A percentile compares a stretch with the other conserved stretches of the same genome.
Conservation (phyloP, 2,888 invertebrate species). For the Yponomeuta cagnagella region DNA sequence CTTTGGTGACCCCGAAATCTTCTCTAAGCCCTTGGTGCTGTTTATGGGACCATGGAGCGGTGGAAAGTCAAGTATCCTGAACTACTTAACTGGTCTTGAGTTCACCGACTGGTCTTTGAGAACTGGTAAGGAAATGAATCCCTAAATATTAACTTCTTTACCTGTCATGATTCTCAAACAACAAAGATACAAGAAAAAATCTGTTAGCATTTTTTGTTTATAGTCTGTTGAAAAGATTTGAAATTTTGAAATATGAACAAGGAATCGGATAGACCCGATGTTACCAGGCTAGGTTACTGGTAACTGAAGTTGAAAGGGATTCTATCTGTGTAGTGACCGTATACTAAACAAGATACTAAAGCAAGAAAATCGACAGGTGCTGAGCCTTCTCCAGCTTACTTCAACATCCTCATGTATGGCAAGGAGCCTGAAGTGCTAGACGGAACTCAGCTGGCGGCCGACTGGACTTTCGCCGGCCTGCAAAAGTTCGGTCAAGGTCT, state of each 20-base stretch:
- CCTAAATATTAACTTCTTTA: no score
- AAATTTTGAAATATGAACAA: no score
- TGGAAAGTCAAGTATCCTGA: slow-evolving; percentile 95
- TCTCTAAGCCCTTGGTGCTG: slow-evolving; percentile 92
- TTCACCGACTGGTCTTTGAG: slow-evolving; percentile 87
- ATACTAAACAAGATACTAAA: no score
- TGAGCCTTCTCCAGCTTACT: slow-evolving; percentile 94
- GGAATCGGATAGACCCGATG: no score
- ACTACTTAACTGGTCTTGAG: slow-evolving; percentile 92
- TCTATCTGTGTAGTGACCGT: no score
- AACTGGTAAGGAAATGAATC: slow-evolving; percentile 79
- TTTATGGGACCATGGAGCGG: slow-evolving; percentile 98
- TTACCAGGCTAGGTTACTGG: no score
- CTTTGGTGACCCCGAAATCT: slow-evolving; percentile 95
- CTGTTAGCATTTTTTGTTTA: no score
- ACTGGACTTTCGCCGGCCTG: slow-evolving; percentile 94
- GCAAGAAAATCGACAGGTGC: slow-evolving; percentile 78
- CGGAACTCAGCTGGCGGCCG: slow-evolving; percentile 95
- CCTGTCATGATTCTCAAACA: no score
- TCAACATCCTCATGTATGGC: slow-evolving; percentile 93
- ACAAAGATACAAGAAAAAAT: no score
- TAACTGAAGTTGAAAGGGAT: no score
- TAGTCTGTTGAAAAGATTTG: no score
- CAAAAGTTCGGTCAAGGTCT: slow-evolving; percentile 97
- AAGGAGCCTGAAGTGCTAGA: slow-evolving; percentile 90